phyloP scores from a whole-genome alignment of 1,140 invertebrate genomes.

The Phocides pigmalion region DNA sequence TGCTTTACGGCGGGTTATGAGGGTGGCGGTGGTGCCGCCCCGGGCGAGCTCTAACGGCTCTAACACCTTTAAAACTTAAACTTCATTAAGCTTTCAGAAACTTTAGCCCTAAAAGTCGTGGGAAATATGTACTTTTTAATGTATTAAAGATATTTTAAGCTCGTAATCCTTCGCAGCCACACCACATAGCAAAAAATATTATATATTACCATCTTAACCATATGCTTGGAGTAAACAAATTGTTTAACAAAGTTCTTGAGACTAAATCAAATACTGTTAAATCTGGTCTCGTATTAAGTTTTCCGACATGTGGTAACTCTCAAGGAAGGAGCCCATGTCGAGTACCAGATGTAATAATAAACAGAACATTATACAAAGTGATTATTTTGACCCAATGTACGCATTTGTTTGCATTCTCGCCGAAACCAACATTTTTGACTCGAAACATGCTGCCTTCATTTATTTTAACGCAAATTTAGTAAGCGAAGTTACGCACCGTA shows the following conservation, averaged over 20 bases:
- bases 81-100: too few species aligned
- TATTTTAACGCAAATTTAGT: slow-evolving; percentile 11
- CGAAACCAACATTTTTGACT: slow-evolving; percentile 37
- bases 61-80: too few species aligned
- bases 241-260: not conserved
- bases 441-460: slow-evolving; percentile 24
- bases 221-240: slow-evolving; percentile 5
- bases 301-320: slow-evolving; percentile 44
- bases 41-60: too few species aligned
- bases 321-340: slow-evolving; percentile 32
- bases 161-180: too few species aligned
- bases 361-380: slow-evolving; percentile 38
- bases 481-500: slow-evolving; percentile 2
- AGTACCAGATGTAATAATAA: slow-evolving; percentile 51
- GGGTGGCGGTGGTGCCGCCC: too few species aligned
- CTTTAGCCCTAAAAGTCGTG: too few species aligned
- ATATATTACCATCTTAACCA: not conserved
- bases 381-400: slow-evolving; percentile 42
- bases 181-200: too few species aligned
- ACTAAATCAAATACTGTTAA: slow-evolving; percentile 16
- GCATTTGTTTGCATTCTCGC: slow-evolving; percentile 37
- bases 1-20: too few species aligned
- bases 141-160: too few species aligned
- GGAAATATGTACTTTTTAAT: too few species aligned
- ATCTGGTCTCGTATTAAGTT: slow-evolving; percentile 25